phyloP scores from a whole-genome alignment of 2,797 vertebrate genomes.

The Todus mexicanus region DNA sequence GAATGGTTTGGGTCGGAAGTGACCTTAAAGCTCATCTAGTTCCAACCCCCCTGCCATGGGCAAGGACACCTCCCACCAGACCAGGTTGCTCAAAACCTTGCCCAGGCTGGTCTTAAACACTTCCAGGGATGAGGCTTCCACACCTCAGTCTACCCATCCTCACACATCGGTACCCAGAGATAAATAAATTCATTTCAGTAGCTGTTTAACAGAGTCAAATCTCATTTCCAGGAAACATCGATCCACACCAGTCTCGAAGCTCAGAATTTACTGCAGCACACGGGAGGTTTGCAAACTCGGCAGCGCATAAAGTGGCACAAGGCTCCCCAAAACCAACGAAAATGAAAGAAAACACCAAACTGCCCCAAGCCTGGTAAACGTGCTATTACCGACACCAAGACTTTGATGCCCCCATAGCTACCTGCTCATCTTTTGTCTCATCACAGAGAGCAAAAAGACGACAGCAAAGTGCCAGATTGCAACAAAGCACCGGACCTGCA shows the following conservation, averaged over 20 bases:
- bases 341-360: not conserved
- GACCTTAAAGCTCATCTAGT: too few relatives aligned
- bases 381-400: not conserved
- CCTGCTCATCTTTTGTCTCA: not conserved
- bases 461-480: not conserved
- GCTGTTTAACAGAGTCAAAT: not conserved
- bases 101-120: too few relatives aligned
- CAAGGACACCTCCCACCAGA: too few relatives aligned
- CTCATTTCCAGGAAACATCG: not conserved
- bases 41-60: too few relatives aligned
- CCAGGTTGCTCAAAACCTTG: too few relatives aligned
- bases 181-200: not conserved
- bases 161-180: not conserved
- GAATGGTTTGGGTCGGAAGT: too few relatives aligned
- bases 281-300: not conserved
- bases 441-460: not conserved
- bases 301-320: not conserved
- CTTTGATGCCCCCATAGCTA: not conserved
- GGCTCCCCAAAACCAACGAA: not conserved
- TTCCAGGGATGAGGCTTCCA: too few relatives aligned
- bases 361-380: not conserved
- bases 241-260: not conserved
- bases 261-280: fast-evolving
- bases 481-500: not conserved
- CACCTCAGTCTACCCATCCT: too few relatives aligned